phyloP scores from a whole-genome alignment of 2,113 vertebrate species.

The Calonectris borealis region DNA sequence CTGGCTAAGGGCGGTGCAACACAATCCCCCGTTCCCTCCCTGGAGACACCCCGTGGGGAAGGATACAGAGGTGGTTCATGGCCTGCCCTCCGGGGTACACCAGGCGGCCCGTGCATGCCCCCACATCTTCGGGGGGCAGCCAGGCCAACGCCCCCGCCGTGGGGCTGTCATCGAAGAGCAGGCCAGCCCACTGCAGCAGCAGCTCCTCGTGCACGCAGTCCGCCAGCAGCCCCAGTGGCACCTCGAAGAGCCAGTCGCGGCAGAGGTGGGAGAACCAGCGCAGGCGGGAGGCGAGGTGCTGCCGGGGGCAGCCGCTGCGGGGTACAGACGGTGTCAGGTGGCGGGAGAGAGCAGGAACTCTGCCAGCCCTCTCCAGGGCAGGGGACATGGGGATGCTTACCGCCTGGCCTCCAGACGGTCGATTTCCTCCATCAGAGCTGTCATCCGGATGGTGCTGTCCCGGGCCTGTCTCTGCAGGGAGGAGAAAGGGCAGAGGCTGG shows the following conservation, averaged over 20 bases:
- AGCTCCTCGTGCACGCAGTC: constrained; percentile 28
- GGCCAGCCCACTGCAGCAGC: not conserved
- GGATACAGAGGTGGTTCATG: constrained; percentile 56
- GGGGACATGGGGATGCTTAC: not conserved
- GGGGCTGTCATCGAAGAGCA: not conserved
- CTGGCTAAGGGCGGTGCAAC: not conserved
- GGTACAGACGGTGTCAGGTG: rapidly evolving
- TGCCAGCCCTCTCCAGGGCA: not conserved
- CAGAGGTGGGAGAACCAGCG: constrained; percentile 54
- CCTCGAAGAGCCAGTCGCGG: constrained; percentile 46
- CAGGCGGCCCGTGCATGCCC: rapidly evolving
- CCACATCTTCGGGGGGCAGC: not conserved
- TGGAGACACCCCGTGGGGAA: not conserved
- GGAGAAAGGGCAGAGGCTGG: not conserved
- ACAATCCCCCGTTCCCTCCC: rapidly evolving
- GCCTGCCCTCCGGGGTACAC: not conserved
- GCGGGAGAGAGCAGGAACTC: rapidly evolving
- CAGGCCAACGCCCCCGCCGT: not conserved
- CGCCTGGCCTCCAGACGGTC: not conserved
- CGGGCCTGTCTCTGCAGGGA: not conserved
- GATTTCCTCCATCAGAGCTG: not conserved
- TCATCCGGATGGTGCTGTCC: constrained; percentile 30
- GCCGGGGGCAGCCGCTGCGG: not conserved
- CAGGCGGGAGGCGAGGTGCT: not conserved
- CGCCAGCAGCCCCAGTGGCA: constrained; percentile 3